Base-by-base conservation (phyloP, 1,140 invertebrate genomes). In the Coenobita brevimanus region DNA sequence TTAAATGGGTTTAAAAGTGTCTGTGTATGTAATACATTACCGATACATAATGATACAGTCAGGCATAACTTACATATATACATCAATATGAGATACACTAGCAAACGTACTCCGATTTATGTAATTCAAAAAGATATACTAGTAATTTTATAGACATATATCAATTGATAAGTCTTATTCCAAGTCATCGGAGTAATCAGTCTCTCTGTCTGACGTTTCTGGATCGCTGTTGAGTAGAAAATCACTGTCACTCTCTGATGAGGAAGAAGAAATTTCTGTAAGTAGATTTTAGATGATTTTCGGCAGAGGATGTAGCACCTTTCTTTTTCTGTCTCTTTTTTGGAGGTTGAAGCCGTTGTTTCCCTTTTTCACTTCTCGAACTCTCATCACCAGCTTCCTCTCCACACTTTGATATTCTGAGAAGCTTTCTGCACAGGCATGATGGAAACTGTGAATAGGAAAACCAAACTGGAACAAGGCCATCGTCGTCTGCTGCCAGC, bases 181-280 rank as follows among this genome's bases (percentile, higher is more conserved):
- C n/a, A n/a, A n/a, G n/a, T n/a, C n/a, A n/a, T n/a, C n/a, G n/a
- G n/a, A n/a, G n/a, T n/a, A n/a, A n/a, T n/a, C n/a, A n/a, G n/a
- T n/a, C n/a, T n/a, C n/a, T n/a, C n/a, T n/a, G n/a, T n/a, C n/a
- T n/a, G n/a, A n/a, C n/a, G n/a, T n/a, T n/a, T n/a, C n/a, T n/a
- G n/a, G n/a, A n/a, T 21, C 36, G 21, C 24, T 13, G 6, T 6
- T 30, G 10, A 73, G 38, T 6, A 73, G 69, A 73, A 73, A 73
- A 73, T 73, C 69, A 73, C 69, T 73, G 69, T 73, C 36, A 73
- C 69, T 73, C 69, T 73, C 69, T 73, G 27, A 6, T 6, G 69
- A 73, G n/a, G 69, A 38, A 33, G 62, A 64, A 64, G 33, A n/a
- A n/a, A n/a, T n/a, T 64, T n/a, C 33, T 30, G 33, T 4, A 3